A percentile compares a stretch with the other conserved stretches of the same genome.
phyloP scores from a whole-genome alignment of 2,888 invertebrate species.

The Galeopsomyia nigrocyanea region DNA sequence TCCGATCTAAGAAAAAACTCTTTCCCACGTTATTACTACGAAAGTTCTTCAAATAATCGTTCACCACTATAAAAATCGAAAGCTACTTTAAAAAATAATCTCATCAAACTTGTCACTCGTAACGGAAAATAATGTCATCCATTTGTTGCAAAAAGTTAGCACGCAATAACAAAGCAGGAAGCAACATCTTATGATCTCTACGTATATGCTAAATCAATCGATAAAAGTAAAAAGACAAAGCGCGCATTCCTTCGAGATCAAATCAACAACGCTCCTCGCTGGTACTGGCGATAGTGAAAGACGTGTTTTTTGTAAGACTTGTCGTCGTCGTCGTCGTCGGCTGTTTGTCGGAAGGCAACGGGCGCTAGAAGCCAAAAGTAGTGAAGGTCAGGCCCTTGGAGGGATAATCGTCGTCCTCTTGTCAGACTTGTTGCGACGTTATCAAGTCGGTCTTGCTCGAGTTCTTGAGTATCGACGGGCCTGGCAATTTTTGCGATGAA shows the following conservation, averaged over 20 bases:
- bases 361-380: constrained; percentile 37
- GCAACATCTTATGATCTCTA: constrained; percentile 21
- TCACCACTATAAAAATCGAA: constrained; percentile 28
- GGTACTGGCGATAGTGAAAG: constrained; percentile 28
- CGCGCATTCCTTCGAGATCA: background rate
- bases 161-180: constrained; percentile 33
- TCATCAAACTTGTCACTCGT: too few species aligned
- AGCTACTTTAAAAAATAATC: constrained; percentile 21
- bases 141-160: constrained; percentile 1
- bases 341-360: background rate
- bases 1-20: constrained; percentile 1
- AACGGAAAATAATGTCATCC: too few species aligned
- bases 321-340: constrained; percentile 19
- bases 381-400: constrained; percentile 31
- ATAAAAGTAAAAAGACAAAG: too few species aligned
- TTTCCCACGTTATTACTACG: background rate
- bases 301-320: constrained; percentile 37
- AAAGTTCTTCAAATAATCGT: constrained; percentile 7
- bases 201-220: too few species aligned
- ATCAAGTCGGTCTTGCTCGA: constrained; percentile 66
- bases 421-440: constrained; percentile 66
- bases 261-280: constrained; percentile 38
- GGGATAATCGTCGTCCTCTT: constrained; percentile 45
- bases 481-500: constrained; percentile 62
- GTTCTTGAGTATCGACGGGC: constrained; percentile 66